A percentile compares a stretch with the other conserved stretches of the same genome.
Evolutionary conservation across 2,797 vertebrate species (phyloP).

Genomic region (Coendou prehensilis): DNA sequence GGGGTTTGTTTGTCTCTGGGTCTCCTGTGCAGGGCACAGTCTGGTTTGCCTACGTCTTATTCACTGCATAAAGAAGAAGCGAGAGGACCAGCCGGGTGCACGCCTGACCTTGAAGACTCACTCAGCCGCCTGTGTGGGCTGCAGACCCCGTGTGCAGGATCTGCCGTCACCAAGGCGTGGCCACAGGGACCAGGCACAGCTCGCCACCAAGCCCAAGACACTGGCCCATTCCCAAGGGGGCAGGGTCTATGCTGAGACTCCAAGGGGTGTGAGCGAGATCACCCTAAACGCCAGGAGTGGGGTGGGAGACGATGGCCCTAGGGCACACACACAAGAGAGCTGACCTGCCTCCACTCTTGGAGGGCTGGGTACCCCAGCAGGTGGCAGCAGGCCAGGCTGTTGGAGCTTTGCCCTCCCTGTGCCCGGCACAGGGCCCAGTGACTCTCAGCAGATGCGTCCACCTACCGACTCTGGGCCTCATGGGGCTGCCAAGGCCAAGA

Average conservation of each 20-base stretch:
- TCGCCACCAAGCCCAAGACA: neutral
- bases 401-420: neutral
- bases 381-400: neutral
- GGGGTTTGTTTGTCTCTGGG: neutral
- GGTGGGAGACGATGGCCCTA: rapidly evolving
- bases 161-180: neutral
- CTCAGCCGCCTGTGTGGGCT: rapidly evolving
- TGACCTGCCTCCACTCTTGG: neutral
- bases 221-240: neutral
- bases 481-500: neutral
- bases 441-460: neutral
- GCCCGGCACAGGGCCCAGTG: neutral
- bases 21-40: neutral
- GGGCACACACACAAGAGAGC: neutral
- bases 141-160: neutral
- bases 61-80: neutral
- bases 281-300: neutral
- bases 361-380: neutral
- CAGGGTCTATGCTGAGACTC: neutral
- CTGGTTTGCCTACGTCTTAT: neutral
- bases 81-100: neutral
- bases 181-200: neutral
- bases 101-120: neutral
- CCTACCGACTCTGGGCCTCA: neutral
- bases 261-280: too few species aligned